A percentile compares a stretch with the other conserved stretches of the same genome.
Evolutionary conservation across 2,888 invertebrate genomes (phyloP).

Genomic region (Ichneumon xanthorius): DNA sequence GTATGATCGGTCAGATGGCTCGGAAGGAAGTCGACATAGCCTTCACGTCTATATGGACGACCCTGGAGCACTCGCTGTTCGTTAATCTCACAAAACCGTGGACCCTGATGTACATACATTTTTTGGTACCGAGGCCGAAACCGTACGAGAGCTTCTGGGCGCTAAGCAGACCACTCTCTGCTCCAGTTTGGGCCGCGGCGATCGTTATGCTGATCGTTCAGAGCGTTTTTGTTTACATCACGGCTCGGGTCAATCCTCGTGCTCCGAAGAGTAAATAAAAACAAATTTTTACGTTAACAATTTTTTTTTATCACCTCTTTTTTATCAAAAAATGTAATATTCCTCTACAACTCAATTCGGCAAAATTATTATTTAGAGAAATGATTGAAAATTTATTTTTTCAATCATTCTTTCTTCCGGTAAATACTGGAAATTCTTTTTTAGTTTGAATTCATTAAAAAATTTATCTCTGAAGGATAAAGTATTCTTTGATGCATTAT

Average conservation of each 20-base stretch:
- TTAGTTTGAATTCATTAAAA: no score
- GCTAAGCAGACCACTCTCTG: constrained; percentile 76
- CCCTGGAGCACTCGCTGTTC: constrained; percentile 69
- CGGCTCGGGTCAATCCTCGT: constrained; percentile 74
- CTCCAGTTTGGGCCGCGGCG: constrained; percentile 74
- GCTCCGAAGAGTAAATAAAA: constrained; percentile 74
- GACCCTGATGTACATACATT: constrained; percentile 75
- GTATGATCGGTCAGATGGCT: constrained; percentile 76
- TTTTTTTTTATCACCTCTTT: not conserved
- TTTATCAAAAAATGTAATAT: not conserved
- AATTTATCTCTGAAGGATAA: not conserved
- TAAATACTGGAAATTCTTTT: no score
- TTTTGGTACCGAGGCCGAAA: constrained; percentile 80
- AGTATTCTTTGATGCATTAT: not conserved
- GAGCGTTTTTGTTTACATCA: constrained; percentile 70
- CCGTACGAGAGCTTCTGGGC: constrained; percentile 80
- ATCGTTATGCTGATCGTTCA: constrained; percentile 67
- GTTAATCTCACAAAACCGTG: constrained; percentile 76
- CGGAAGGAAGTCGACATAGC: constrained; percentile 78
- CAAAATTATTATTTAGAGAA: no score
- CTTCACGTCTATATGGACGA: constrained; percentile 78
- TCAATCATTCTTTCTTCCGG: no score
- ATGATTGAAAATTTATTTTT: no score
- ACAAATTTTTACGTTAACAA: not conserved
- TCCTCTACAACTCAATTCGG: no score